A percentile compares a stretch with the other conserved stretches of the same genome.
Evolutionary conservation across 1,140 invertebrate species (phyloP).

Genomic region (Xylocopa sonorina): DNA sequence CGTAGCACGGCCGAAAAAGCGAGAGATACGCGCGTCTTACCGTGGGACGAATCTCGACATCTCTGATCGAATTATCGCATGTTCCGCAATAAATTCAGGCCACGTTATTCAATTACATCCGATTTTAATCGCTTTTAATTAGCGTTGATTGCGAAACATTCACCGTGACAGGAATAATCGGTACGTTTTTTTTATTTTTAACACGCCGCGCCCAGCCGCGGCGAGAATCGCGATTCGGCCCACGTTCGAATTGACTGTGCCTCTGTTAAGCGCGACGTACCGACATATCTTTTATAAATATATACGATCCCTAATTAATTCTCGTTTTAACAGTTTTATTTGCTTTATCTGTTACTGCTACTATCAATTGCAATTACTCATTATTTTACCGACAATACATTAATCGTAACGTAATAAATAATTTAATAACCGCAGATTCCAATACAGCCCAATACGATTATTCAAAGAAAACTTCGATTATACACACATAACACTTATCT

Average conservation of each 20-base stretch:
- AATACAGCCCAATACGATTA: too few relatives aligned
- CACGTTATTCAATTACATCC: slow-evolving; percentile 47
- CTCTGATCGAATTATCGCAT: slow-evolving; percentile 45
- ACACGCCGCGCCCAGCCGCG: background rate
- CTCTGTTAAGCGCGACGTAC: background rate
- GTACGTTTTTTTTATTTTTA: slow-evolving; percentile 8
- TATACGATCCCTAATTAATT: background rate
- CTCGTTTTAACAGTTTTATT: background rate
- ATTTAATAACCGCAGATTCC: too few relatives aligned
- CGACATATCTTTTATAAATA: background rate
- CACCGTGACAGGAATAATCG: slow-evolving; percentile 34
- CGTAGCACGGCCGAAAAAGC: slow-evolving; percentile 1
- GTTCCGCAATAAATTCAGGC: slow-evolving; percentile 40
- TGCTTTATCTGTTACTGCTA: too few relatives aligned
- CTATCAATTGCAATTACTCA: too few relatives aligned
- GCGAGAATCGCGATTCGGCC: background rate
- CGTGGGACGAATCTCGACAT: slow-evolving; percentile 28
- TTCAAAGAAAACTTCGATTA: too few relatives aligned
- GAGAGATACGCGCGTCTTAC: background rate
- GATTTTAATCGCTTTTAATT: slow-evolving; percentile 50
- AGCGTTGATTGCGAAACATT: slow-evolving; percentile 43
- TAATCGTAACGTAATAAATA: too few relatives aligned
- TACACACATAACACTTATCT: too few relatives aligned
- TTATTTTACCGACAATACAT: too few relatives aligned
- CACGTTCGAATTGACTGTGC: background rate